phyloP scores from a whole-genome alignment of 2,797 vertebrate genomes.

The Echeneis naucrates region DNA sequence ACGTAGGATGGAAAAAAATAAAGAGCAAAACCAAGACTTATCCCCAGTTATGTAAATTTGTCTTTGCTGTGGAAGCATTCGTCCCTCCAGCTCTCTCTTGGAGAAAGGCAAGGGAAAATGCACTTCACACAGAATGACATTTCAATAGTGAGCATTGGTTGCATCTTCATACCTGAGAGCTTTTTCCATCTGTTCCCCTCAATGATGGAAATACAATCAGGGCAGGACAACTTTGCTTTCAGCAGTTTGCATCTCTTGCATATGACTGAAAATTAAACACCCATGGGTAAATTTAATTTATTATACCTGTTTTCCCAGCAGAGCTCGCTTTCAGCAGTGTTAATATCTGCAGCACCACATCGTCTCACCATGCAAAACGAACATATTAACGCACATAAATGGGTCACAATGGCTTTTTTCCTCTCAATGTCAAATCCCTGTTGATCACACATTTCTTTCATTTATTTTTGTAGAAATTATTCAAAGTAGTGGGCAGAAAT shows the following conservation, averaged over 20 bases:
- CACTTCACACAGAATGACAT: slow-evolving; percentile 59
- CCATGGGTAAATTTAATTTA: slow-evolving; percentile 2
- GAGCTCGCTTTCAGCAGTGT: neutral
- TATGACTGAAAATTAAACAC: slow-evolving; percentile 21
- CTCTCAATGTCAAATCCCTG: neutral
- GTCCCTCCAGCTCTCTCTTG: neutral
- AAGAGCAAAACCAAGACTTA: slow-evolving; percentile 5
- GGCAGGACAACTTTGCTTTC: slow-evolving; percentile 18
- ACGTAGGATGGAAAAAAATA: slow-evolving; percentile 1
- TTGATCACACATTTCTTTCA: neutral
- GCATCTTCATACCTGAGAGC: slow-evolving; percentile 51
- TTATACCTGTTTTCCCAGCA: neutral
- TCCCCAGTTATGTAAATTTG: slow-evolving; percentile 10
- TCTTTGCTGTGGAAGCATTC: slow-evolving; percentile 1
- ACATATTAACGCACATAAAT: neutral
- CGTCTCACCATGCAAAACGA: neutral
- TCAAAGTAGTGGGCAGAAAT: neutral
- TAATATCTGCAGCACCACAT: neutral
- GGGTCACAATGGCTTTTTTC: neutral
- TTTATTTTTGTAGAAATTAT: slow-evolving; percentile 17
- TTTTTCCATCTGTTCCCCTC: slow-evolving; percentile 48
- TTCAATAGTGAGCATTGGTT: slow-evolving; percentile 53
- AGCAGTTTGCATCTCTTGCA: slow-evolving; percentile 21
- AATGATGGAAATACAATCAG: slow-evolving; percentile 41
- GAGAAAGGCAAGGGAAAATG: slow-evolving; percentile 32